phyloP scores from a whole-genome alignment of 2,113 vertebrate genomes.

The Grallaria varia region DNA sequence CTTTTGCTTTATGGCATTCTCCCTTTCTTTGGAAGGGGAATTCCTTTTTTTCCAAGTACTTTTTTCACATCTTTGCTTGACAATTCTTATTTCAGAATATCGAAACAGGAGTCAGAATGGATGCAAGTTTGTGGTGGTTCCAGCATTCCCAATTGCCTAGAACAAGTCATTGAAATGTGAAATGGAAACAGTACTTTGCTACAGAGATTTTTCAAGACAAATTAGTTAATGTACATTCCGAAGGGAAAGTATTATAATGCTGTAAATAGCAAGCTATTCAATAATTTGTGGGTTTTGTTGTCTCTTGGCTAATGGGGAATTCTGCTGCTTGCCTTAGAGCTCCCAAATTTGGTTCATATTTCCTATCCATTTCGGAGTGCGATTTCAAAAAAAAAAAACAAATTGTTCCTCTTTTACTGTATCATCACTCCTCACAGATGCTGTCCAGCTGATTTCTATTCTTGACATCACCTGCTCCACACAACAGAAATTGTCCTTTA shows the following conservation, averaged over 20 bases:
- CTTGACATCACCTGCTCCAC: not conserved
- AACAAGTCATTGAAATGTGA: conserved; percentile 5
- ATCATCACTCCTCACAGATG: not conserved
- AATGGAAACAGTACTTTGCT: not conserved
- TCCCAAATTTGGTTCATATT: not conserved
- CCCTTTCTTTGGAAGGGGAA: not conserved
- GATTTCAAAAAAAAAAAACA: not conserved
- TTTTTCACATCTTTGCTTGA: not conserved
- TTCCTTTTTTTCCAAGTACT: not conserved
- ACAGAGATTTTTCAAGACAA: not conserved
- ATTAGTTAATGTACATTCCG: conserved; percentile 2
- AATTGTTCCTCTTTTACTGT: not conserved
- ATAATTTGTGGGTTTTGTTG: not conserved
- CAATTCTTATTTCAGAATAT: not conserved
- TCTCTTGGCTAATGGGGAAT: not conserved
- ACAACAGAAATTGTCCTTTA: not conserved
- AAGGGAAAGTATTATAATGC: not conserved
- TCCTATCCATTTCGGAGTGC: not conserved
- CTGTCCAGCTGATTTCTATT: not conserved
- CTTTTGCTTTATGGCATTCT: not conserved
- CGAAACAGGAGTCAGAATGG: not conserved
- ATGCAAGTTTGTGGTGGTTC: not conserved
- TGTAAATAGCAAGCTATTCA: conserved; percentile 16
- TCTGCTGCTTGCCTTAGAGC: not conserved
- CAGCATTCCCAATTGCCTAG: not conserved